Evolutionary conservation across 2,797 vertebrate species (phyloP).

Genomic region (Diplodus puntazzo): DNA sequence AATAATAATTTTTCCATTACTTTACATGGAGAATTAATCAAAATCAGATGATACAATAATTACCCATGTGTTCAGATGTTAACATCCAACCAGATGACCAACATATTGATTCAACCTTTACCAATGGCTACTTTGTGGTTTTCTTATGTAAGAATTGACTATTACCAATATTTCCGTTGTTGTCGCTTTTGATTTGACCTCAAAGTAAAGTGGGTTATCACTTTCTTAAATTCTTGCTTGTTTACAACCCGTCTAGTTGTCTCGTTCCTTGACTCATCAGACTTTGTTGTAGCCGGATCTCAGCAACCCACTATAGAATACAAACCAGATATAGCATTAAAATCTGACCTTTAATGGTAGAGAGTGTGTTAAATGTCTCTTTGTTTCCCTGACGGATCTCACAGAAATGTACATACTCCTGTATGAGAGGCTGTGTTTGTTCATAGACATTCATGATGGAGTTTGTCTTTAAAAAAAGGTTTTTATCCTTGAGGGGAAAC

Average conservation of each 20-base stretch:
- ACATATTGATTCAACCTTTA: background rate
- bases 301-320: background rate
- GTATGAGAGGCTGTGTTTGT: background rate
- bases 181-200: background rate
- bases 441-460: background rate
- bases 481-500: conserved; percentile 12
- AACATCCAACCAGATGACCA: background rate
- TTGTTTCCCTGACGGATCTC: background rate
- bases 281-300: background rate
- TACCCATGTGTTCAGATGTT: background rate
- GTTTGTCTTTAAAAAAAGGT: background rate
- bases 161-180: background rate
- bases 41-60: background rate
- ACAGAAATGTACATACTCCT: background rate
- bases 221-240: background rate
- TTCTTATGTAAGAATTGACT: background rate
- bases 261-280: background rate
- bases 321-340: background rate
- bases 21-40: no score
- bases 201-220: background rate
- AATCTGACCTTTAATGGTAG: background rate
- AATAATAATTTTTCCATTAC: no score
- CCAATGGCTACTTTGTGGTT: background rate
- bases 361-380: background rate
- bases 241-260: background rate